Conservation (phyloP, 2,113 vertebrate genomes). For the Odobenus rosmarus region DNA sequence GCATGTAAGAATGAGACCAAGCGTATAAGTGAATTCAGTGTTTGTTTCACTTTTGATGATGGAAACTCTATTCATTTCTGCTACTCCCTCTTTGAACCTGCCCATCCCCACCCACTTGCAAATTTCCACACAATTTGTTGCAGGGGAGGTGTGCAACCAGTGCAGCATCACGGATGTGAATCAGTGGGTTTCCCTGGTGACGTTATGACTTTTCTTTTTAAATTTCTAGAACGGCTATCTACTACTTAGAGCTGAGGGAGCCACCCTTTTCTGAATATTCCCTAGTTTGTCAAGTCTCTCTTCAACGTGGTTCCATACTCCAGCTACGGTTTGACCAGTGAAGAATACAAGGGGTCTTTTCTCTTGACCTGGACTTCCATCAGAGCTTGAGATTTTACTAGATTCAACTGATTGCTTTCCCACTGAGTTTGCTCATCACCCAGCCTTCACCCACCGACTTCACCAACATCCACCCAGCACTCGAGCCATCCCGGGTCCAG, state of each 20-base stretch:
- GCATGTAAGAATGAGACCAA: not conserved
- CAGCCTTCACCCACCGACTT: not conserved
- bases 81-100: too few species aligned
- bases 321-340: not conserved
- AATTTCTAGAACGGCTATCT: not conserved
- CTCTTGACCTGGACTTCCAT: not conserved
- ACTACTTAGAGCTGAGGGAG: not conserved
- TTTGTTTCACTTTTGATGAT: not conserved
- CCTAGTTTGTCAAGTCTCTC: too few species aligned
- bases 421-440: not conserved
- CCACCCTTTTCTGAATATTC: not conserved
- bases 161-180: not conserved
- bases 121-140: not conserved
- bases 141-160: not conserved
- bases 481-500: rapidly evolving
- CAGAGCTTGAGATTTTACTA: not conserved
- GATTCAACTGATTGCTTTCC: not conserved
- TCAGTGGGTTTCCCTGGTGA: not conserved
- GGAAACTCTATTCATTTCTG: not conserved
- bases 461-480: rapidly evolving
- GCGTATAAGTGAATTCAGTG: too few species aligned
- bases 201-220: not conserved
- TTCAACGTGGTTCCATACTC: not conserved
- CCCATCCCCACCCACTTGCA: not conserved
- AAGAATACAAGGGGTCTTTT: not conserved